Evolutionary conservation across 2,113 vertebrate species (phyloP).

Genomic region (Vulpes vulpes): DNA sequence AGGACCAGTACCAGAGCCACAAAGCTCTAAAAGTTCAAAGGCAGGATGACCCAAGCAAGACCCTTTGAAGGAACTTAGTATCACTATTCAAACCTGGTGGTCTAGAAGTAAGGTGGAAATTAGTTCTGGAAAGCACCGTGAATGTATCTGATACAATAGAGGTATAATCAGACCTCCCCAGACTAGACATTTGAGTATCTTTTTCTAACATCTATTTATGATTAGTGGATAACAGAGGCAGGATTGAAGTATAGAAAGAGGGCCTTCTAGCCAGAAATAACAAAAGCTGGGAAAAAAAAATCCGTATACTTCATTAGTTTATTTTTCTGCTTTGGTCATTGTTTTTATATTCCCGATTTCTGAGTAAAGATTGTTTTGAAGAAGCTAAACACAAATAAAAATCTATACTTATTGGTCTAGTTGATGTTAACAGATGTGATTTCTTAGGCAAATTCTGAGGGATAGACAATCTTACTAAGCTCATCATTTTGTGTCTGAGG

Average conservation of each 20-base stretch:
- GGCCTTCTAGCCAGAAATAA: background rate
- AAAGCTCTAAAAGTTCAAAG: background rate
- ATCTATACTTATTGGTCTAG: background rate
- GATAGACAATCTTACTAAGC: background rate
- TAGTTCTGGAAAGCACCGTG: background rate
- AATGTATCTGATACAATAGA: background rate
- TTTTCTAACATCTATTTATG: background rate
- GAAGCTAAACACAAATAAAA: slow-evolving; percentile 28
- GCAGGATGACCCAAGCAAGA: background rate
- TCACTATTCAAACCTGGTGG: background rate
- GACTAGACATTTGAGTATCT: background rate
- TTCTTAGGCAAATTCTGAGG: background rate
- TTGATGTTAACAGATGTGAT: background rate
- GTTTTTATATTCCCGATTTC: background rate
- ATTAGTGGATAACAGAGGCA: background rate
- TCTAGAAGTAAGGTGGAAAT: background rate
- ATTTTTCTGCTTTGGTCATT: slow-evolving; percentile 41
- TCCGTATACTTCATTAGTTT: background rate
- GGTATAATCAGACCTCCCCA: background rate
- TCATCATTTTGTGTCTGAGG: slow-evolving; percentile 11
- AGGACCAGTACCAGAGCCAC: background rate
- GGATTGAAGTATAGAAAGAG: background rate
- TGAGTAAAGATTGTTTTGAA: slow-evolving; percentile 45
- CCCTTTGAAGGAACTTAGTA: background rate
- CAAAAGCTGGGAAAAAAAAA: background rate